Conservation (phyloP, 2,797 vertebrate species). For the Hyperoplus immaculatus region DNA sequence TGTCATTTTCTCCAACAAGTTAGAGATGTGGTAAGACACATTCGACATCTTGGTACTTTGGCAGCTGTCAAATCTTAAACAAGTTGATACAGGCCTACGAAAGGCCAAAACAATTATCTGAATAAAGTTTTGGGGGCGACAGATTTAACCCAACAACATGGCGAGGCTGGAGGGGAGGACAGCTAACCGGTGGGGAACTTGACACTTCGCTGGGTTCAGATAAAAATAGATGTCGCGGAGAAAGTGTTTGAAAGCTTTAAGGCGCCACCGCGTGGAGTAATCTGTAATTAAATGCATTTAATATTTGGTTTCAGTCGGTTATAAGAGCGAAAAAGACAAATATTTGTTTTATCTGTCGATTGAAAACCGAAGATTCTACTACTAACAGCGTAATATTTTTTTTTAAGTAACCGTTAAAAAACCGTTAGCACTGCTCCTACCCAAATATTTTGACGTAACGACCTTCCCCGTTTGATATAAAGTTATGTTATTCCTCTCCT, state of each 20-base stretch:
- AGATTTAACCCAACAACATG: constrained; percentile 75
- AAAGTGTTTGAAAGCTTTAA: constrained; percentile 4
- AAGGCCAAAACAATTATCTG: too few species aligned
- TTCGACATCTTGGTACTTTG: constrained; percentile 86
- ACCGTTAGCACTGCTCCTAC: too few species aligned
- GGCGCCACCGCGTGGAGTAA: constrained; percentile 56
- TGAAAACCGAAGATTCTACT: accelerated
- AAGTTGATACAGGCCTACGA: too few species aligned
- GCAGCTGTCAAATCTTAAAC: constrained; percentile 8
- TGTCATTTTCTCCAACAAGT: constrained; percentile 97
- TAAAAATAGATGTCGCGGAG: constrained; percentile 82
- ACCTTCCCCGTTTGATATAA: too few species aligned
- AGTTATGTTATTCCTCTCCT: too few species aligned
- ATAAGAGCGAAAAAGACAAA: neutral
- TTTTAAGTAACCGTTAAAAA: neutral
- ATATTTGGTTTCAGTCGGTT: neutral
- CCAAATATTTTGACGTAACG: neutral
- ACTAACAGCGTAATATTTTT: neutral
- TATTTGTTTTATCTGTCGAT: accelerated
- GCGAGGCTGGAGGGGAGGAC: constrained; percentile 52
- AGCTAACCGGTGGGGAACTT: constrained; percentile 69
- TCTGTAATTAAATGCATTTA: neutral
- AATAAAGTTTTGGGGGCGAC: neutral
- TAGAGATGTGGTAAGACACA: constrained; percentile 93
- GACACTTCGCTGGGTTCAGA: constrained; percentile 69